Evolutionary conservation across 2,888 invertebrate genomes (phyloP), one percentile per base, ranked within the genome.

Genomic region (Esperia sulphurella): DNA sequence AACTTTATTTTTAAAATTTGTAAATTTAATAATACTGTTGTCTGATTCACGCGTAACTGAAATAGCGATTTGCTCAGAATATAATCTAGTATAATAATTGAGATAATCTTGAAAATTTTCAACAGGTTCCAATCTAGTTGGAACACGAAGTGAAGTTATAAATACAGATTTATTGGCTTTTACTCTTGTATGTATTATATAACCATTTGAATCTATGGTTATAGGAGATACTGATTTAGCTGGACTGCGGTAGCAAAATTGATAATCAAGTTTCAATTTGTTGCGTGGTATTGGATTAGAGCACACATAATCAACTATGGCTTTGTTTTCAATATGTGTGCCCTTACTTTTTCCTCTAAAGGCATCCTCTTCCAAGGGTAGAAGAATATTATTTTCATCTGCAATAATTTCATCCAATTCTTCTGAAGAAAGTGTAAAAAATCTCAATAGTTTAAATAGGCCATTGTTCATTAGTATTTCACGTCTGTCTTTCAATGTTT

Each of bases 81-180:
- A 91, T 40, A 66, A 54, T 60, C 79, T 75, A 41, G 72, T 56
- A 52, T 69, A 55, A 62, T 79, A 68, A 58, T 73, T 79, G 52
- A 71, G 75, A 57, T 81, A 76, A 57, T 79, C 76, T 30, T 84
- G 75, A 57, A 81, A 76, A 57, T 79, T 76, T 31, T 84, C 65
- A 8, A 75, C 77, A 7, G 86, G 81, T 35, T 83, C 78, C 78
- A 83, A 82, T 52, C 88, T 79, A 7, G 90, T 85, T 28, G 87
- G 87, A 46, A 90, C 70, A 59, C 75, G 78, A 9, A 91, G 67
- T 37, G 85, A 82, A 55, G 85, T 81, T 30, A 90, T 69, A 63
- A 90, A 88, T 54, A 89, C 72, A 37, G 90, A 83, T 60, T 87
- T 90, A 57, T 79, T 79, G 14, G 78, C 75, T 71, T 77, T 88